These are phyloP conservation scores for Pardosa pseudoannulata DNA, from an alignment of 2,888 invertebrate genomes.

Conservation along the genomic window DNA sequence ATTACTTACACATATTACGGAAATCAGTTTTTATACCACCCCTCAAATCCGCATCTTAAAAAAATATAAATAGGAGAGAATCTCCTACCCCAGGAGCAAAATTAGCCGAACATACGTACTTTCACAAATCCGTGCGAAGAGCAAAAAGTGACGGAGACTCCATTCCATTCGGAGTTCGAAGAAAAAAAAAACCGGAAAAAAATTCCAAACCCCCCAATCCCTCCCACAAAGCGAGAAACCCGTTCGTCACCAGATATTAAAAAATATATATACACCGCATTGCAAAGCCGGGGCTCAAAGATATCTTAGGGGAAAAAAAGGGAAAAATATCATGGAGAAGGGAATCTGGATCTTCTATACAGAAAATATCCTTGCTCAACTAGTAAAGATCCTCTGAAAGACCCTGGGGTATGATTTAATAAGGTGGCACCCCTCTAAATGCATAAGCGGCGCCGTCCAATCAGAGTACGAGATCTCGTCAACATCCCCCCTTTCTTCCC, in stretches of 20 bases:
- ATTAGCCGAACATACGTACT: not conserved
- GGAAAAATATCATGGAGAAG: not conserved
- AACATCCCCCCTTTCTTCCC: not conserved
- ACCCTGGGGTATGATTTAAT: constrained; percentile 9
- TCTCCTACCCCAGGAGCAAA: not conserved
- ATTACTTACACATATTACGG: too few relatives aligned
- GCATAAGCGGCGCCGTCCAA: constrained; percentile 3
- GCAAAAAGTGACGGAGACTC: not conserved
- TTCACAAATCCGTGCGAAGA: not conserved
- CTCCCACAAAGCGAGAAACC: too few relatives aligned
- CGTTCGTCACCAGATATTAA: not conserved
- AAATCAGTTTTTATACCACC: not conserved
- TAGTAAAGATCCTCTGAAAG: not conserved
- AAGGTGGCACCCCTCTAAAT: constrained; percentile 12
- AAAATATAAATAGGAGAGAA: not conserved
- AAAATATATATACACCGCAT: constrained; percentile 1
- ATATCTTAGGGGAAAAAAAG: not conserved
- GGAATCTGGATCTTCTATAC: not conserved
- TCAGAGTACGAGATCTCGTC: not conserved
- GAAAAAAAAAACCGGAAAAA: not conserved
- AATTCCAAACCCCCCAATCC: not conserved
- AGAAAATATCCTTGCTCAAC: not conserved
- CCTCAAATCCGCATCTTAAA: not conserved
- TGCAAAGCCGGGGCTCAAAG: not conserved
- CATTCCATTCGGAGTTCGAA: not conserved